Conservation (phyloP, 2,888 invertebrate genomes). For the Cynaeus angustus region DNA sequence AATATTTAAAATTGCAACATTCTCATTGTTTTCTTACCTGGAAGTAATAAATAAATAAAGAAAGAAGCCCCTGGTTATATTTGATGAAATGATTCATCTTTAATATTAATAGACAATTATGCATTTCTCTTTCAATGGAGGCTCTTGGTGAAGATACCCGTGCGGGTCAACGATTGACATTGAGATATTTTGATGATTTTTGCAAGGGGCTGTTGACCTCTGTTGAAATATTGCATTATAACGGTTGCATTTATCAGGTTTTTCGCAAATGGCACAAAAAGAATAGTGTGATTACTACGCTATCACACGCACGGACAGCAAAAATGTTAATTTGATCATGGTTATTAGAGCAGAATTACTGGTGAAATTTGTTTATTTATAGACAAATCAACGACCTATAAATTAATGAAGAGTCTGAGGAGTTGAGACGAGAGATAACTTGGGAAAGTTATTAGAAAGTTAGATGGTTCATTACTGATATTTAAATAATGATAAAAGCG, state of each 20-base stretch:
- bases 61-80: background rate
- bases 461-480: constrained; percentile 6
- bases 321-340: constrained; percentile 1
- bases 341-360: constrained; percentile 4
- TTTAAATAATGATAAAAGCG: background rate
- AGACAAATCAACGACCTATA: constrained; percentile 1
- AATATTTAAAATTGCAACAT: constrained; percentile 8
- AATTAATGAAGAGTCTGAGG: background rate
- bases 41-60: too few species aligned
- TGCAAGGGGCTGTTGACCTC: constrained; percentile 37
- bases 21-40: background rate
- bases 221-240: constrained; percentile 14
- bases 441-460: constrained; percentile 34
- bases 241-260: constrained; percentile 22
- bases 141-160: background rate
- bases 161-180: constrained; percentile 3
- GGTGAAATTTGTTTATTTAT: constrained; percentile 7
- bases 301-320: background rate
- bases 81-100: constrained; percentile 24
- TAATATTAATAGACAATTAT: constrained; percentile 6
- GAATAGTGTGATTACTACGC: background rate
- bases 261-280: background rate
- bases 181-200: constrained; percentile 11
- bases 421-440: background rate
- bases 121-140: background rate